phyloP scores from a whole-genome alignment of 2,888 invertebrate species.

The Escarpia spicata region DNA sequence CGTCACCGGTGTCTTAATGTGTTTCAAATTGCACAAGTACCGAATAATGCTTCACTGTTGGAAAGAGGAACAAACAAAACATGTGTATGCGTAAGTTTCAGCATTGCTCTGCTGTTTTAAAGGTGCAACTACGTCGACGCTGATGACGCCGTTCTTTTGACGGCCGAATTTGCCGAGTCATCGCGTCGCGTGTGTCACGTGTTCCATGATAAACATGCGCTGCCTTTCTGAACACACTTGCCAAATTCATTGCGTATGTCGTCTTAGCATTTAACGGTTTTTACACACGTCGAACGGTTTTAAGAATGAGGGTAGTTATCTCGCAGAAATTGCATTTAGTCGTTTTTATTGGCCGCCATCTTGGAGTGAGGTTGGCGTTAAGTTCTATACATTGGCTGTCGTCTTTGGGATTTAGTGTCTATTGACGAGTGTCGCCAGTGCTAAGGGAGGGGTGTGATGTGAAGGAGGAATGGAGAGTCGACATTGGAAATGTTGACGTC shows the following conservation, averaged over 20 bases:
- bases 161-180: background rate
- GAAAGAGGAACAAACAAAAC: background rate
- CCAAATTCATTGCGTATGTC: background rate
- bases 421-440: background rate
- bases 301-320: slow-evolving; percentile 5
- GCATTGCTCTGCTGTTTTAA: background rate
- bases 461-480: background rate
- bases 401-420: background rate
- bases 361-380: background rate
- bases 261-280: background rate
- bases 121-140: background rate
- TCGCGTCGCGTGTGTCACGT: background rate
- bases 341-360: background rate
- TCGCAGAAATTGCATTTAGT: slow-evolving; percentile 6
- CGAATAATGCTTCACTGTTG: background rate
- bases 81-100: background rate
- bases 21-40: background rate
- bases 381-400: background rate
- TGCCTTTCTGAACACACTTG: background rate
- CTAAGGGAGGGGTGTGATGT: background rate
- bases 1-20: background rate
- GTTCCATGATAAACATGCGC: background rate
- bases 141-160: background rate
- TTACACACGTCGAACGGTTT: background rate
- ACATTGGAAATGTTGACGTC: background rate